These are phyloP conservation scores for Euzophera pinguis DNA, from an alignment of 2,888 invertebrate species.

Conservation along the genomic window DNA sequence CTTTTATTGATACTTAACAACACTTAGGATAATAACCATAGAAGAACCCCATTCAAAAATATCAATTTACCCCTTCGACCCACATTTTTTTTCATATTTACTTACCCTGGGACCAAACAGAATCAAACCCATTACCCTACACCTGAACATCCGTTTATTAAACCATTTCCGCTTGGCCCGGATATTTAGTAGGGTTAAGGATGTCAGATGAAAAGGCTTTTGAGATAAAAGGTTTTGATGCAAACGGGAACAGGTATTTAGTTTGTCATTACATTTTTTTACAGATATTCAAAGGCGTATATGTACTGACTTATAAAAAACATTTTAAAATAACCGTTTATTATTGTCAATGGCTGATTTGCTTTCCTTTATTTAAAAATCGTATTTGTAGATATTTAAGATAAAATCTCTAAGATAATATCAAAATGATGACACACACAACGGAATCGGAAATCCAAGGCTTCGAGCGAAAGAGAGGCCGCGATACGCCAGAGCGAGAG, in stretches of 20 bases:
- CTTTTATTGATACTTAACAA: not conserved
- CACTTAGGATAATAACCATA: not conserved
- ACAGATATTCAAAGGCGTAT: not conserved
- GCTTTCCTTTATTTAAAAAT: not conserved
- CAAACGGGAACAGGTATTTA: conserved; percentile 8
- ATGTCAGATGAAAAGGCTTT: conserved; percentile 18
- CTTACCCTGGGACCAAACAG: conserved; percentile 22
- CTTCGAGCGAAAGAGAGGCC: conserved; percentile 23
- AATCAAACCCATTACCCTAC: conserved; percentile 26
- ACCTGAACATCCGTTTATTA: conserved; percentile 39
- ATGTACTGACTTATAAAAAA: too few relatives aligned
- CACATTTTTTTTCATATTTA: conserved; percentile 6
- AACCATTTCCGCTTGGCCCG: conserved; percentile 47
- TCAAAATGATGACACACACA: not conserved
- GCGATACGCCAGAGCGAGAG: conserved; percentile 29
- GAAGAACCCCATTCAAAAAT: not conserved
- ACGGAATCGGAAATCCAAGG: not conserved
- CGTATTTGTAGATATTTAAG: not conserved
- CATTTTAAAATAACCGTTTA: too few relatives aligned
- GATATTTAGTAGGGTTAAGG: conserved; percentile 27
- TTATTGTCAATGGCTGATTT: too few relatives aligned
- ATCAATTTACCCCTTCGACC: conserved; percentile 6
- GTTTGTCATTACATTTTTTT: conserved; percentile 4
- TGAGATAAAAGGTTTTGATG: conserved; percentile 3
- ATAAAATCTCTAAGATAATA: conserved; percentile 1